Percentiles rank a stretch among this genome's conserved stretches.
These are phyloP conservation scores for Idaea dimidiata DNA, from an alignment of 2,888 invertebrate genomes.

Conservation along the genomic window DNA sequence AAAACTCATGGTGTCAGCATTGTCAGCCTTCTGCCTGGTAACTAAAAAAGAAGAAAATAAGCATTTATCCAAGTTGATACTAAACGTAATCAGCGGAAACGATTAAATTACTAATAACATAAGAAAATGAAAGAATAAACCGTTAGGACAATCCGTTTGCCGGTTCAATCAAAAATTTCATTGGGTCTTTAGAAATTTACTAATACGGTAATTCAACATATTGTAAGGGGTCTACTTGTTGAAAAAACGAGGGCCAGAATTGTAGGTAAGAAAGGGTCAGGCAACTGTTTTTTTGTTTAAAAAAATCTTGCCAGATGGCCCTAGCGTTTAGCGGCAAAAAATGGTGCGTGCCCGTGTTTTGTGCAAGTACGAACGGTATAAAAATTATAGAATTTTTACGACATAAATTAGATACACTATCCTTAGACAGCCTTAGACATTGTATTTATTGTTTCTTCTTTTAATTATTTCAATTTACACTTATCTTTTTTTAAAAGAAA, in stretches of 20 bases:
- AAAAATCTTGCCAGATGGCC: slow-evolving; percentile 78
- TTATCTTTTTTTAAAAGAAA: no score
- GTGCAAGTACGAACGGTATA: slow-evolving; percentile 57
- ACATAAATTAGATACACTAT: no score
- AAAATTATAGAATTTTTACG: slow-evolving; percentile 4
- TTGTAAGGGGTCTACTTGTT: slow-evolving; percentile 67
- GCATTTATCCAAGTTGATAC: no score
- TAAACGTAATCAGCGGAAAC: slow-evolving; percentile 25
- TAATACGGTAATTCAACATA: slow-evolving; percentile 80
- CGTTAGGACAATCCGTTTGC: slow-evolving; percentile 77
- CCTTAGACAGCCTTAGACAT: no score
- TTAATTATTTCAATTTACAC: no score
- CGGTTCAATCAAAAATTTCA: slow-evolving; percentile 77
- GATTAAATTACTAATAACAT: slow-evolving; percentile 48
- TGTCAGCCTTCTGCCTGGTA: no score
- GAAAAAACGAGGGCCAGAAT: slow-evolving; percentile 72
- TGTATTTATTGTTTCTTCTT: no score
- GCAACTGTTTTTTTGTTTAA: slow-evolving; percentile 67
- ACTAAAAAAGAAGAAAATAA: no score
- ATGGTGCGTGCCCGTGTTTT: slow-evolving; percentile 72
- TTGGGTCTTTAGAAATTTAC: slow-evolving; percentile 73
- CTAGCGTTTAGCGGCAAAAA: slow-evolving; percentile 75
- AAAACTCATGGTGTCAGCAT: no score
- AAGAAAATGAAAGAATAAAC: slow-evolving; percentile 58
- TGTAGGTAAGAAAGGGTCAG: slow-evolving; percentile 79